Base-by-base conservation (phyloP, 2,797 vertebrate genomes). In the Taenioides sp. region DNA sequence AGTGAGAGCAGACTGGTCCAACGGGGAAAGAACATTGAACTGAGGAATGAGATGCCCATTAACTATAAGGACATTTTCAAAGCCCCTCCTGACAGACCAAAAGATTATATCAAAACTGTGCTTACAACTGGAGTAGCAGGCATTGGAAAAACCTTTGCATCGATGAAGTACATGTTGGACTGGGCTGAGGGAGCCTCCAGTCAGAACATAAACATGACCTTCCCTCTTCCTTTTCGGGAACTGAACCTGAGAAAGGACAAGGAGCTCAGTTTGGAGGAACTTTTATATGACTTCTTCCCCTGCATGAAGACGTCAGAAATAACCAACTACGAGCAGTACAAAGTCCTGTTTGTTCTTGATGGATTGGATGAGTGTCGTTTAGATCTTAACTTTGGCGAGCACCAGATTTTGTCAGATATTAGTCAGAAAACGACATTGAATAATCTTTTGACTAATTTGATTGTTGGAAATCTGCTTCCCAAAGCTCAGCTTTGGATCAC, bases 121-220 rank as follows among this genome's bases (percentile, higher is more conserved):
- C 80, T 88, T 63, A 89, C 86, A 28, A 86, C 81, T 47, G 86
- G 86, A 11, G 65, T 89, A 0, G 87, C 86, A 18, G 87, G 87
- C 25, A 89, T 87, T 40, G 85, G 85, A 54, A 85, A 87, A 77
- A 85, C 85, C 0, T 65, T 86, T 20, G 84, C 78, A 2, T 79
- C 85, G 3, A 84, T 84, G 76, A 89, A 88, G 75, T 88, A 87
- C 12, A 75, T 88, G 47, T 80, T 88, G 22, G 86, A 87, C 65
- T 89, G 88, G 88, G 75, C 80, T 74, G 72, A 84, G 12, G 83
- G 78, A 16, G 60, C 0, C 69, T 69, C 73, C 52, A 88, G 79
- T 64, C 25, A 72, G 22, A 59, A 80, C 27, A 14, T 84, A 37
- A 43, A 85, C n/a, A 78, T 84, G 54, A 77, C 82, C 28, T 11